Conservation (phyloP, 2,888 invertebrate genomes). For the Ditula angustiorana region DNA sequence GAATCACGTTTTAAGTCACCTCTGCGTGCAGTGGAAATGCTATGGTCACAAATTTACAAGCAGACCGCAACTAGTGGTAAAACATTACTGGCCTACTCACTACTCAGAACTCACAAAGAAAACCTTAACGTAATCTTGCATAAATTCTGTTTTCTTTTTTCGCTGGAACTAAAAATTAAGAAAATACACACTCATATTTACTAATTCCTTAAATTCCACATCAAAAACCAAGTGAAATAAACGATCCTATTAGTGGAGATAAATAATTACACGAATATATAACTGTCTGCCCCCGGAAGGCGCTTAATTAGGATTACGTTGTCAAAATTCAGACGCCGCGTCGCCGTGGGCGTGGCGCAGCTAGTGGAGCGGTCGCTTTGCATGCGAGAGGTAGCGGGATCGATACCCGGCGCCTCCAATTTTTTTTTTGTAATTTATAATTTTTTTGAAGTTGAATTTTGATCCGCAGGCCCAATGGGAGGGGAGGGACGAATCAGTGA, state of each 20-base stretch:
- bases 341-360: slow-evolving; percentile 78
- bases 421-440: neutral
- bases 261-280: slow-evolving; percentile 21
- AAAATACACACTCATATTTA: no score
- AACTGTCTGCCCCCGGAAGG: neutral
- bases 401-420: slow-evolving; percentile 84
- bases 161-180: no score
- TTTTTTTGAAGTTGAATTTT: neutral
- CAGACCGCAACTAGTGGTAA: no score
- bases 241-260: slow-evolving; percentile 16
- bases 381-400: slow-evolving; percentile 85
- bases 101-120: no score
- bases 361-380: slow-evolving; percentile 81
- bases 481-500: no score
- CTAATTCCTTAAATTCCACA: neutral
- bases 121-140: no score
- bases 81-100: no score
- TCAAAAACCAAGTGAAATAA: slow-evolving; percentile 1
- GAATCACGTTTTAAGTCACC: no score
- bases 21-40: no score
- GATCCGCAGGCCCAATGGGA: no score
- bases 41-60: no score
- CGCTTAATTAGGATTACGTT: slow-evolving; percentile 31
- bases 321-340: slow-evolving; percentile 11
- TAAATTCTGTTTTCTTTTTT: no score